Conservation (phyloP, 2,888 invertebrate genomes). For the Candidula unifasciata region DNA sequence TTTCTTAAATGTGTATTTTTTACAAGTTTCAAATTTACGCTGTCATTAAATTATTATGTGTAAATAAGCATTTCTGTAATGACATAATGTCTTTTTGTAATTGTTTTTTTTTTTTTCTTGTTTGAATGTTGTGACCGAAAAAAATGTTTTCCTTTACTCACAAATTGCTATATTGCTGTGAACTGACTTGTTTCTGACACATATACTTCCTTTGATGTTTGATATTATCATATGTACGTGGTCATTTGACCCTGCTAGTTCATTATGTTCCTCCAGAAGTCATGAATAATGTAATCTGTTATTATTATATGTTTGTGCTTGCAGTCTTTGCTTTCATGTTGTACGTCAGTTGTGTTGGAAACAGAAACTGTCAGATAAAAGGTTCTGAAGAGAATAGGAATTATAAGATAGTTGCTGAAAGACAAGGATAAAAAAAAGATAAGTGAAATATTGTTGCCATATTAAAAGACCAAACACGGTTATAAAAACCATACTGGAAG, state of each 20-base stretch:
- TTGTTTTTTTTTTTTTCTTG: not conserved
- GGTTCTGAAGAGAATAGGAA: too few species aligned
- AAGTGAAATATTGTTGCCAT: too few species aligned
- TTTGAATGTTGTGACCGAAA: not conserved
- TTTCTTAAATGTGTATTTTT: not conserved
- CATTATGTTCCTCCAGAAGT: not conserved
- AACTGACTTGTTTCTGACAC: not conserved
- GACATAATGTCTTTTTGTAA: not conserved
- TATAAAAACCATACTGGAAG: too few species aligned
- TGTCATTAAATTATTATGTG: not conserved
- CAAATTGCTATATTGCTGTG: not conserved
- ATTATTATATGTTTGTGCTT: too few species aligned
- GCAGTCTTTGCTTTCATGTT: too few species aligned
- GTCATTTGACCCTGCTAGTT: not conserved
- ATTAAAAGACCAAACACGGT: too few species aligned
- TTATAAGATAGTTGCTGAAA: too few species aligned
- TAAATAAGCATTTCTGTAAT: not conserved
- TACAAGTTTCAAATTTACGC: not conserved
- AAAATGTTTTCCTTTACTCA: not conserved
- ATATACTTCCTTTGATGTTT: conserved; percentile 1
- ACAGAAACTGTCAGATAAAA: too few species aligned
- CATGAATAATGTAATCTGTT: not conserved
- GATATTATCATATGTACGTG: not conserved
- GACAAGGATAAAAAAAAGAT: too few species aligned
- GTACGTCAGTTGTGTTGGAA: too few species aligned